Evolutionary conservation across 2,113 vertebrate genomes (phyloP), one percentile per base, ranked within the genome.

Genomic region (Monopterus albus): DNA sequence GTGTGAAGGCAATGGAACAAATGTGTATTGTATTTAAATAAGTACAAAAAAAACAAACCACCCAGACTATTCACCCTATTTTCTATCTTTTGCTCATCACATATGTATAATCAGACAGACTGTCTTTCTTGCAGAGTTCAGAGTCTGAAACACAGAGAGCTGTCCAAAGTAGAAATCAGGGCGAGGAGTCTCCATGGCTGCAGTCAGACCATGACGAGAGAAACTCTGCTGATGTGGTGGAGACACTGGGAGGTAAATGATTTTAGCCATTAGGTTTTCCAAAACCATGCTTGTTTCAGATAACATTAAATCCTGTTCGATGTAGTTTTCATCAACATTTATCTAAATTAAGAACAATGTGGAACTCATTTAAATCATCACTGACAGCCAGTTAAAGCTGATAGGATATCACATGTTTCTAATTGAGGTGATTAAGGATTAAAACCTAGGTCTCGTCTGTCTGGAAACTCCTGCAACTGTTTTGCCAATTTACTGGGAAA

Each of bases 161-260:
- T 28, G 81, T 84, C 52, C 79, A 84, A 39, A 83, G 81, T 42
- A 92, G 91, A 75, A 92, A 90, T 10, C 93, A 91, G 76, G 82
- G 84, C 3, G 91, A 88, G 2, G 92, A 94, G 53, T 94, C 92
- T 36, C 89, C 89, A 0, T 96, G 95, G 95, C 91, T 83, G 21
- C 91, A 83, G 0, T 89, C 91, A 0, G 87, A 92, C 52, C 93
- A 93, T 36, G 83, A 81, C 74, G 86, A 70, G n/a, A 75, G 39
- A 63, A 82, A 69, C 39, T 11, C 58, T 0, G 39, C 45, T 11
- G 83, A 78, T 39, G 42, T 78, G 7, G 60, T 67, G 45, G 90
- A 91, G 59, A 62, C 70, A 4, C 73, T 72, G 0, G 81, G 65
- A 80, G 85, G 91, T 89, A 59, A 78, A 83, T 72, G 51, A 28